phyloP scores from a whole-genome alignment of 2,888 invertebrate species.

The Ochropleura leucogaster region DNA sequence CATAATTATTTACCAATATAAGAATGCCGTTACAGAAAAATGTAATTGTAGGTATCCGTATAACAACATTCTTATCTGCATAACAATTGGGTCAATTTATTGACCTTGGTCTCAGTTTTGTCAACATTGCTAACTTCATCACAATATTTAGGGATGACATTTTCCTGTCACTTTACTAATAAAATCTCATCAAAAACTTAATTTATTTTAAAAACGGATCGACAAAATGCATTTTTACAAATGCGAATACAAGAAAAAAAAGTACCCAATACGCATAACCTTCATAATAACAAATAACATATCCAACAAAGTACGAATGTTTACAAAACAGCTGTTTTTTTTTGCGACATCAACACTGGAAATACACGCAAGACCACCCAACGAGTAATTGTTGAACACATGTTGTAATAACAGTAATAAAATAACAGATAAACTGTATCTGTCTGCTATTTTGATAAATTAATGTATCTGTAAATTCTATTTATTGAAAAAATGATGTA shows the following conservation, averaged over 20 bases:
- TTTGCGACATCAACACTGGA: constrained; percentile 70
- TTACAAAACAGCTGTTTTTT: constrained; percentile 77
- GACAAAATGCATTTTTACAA: neutral
- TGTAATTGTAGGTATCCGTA: neutral
- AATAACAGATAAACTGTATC: constrained; percentile 78
- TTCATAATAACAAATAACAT: constrained; percentile 57
- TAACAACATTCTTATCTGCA: neutral
- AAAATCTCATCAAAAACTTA: neutral
- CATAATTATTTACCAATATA: neutral
- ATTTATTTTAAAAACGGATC: neutral
- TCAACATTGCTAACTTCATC: neutral
- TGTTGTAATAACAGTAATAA: constrained; percentile 78
- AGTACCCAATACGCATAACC: constrained; percentile 41
- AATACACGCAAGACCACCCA: constrained; percentile 76
- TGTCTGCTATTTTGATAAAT: constrained; percentile 70
- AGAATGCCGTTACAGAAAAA: neutral
- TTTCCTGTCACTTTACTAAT: too few species aligned
- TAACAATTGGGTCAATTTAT: constrained; percentile 6
- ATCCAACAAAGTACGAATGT: constrained; percentile 74
- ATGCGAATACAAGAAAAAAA: constrained; percentile 45
- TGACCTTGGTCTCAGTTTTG: constrained; percentile 7
- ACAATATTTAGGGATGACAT: neutral
- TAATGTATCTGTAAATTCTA: constrained; percentile 66
- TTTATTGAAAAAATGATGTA: constrained; percentile 68
- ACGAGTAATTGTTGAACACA: constrained; percentile 70